These are phyloP conservation scores for Ostrea edulis DNA, from an alignment of 1,140 invertebrate species.

Conservation along the genomic window DNA sequence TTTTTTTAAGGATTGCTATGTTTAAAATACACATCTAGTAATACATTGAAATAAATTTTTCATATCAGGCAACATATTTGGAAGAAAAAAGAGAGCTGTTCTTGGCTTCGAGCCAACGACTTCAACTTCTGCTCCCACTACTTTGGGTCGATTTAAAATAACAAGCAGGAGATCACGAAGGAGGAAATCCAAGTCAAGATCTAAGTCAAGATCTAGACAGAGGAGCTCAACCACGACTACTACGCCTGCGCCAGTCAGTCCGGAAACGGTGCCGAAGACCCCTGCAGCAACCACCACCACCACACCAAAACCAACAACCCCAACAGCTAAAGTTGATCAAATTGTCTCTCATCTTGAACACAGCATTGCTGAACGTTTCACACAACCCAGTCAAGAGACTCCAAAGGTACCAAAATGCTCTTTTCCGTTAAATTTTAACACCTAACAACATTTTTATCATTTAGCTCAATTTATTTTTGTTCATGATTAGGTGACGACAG, in stretches of 20 bases:
- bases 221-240: neutral
- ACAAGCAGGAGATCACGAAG: constrained; percentile 6
- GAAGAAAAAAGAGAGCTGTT: neutral
- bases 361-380: neutral
- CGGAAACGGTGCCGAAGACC: neutral
- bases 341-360: constrained; percentile 7
- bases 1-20: neutral
- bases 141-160: neutral
- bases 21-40: neutral
- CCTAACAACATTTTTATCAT: no score
- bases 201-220: neutral
- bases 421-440: neutral
- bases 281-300: neutral
- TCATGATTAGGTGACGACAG: neutral
- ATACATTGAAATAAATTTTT: neutral
- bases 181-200: neutral
- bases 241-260: neutral
- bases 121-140: neutral
- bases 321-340: neutral
- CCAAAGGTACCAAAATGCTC: neutral
- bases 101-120: neutral
- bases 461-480: neutral
- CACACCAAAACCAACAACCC: neutral
- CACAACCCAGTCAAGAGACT: neutral
- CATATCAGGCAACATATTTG: neutral